Evolutionary conservation across 2,888 invertebrate genomes (phyloP), one percentile per base, ranked within the genome.

Genomic region (Eilema griseolum): DNA sequence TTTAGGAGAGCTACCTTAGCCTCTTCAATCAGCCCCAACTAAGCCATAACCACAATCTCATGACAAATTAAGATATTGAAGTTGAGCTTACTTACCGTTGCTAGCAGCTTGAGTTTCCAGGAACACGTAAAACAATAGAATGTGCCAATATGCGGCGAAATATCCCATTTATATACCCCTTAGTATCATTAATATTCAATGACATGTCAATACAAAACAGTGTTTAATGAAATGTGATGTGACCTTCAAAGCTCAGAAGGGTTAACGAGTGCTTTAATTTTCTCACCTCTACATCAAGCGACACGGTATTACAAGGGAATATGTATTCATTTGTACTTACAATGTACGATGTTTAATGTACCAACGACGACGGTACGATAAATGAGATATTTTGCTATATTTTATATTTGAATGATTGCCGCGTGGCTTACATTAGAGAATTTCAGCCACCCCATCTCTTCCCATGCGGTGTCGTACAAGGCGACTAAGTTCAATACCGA

Each of bases 141-240:
- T 89, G 85, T 86, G 83, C 67, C 65, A 74, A 66, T 74, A 74
- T 74, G 73, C 72, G 69, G 73, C 69, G 72, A 79, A 33, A 61
- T 46, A 63, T 71, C 79, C 80, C 83, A 62, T 88, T 92, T 86
- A 41, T 91, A 92, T 91, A 91, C 52, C 87, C 79, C 77, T 71
- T 69, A 70, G 76, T 68, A 67, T 78, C 74, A 89, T 92, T 83
- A 90, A 91, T 91, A 92, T 92, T 91, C 88, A 88, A 84, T 78
- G 83, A 83, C 76, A 81, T 86, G 88, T 88, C 89, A 87, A 75
- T 75, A 76, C 75, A 57, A 71, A 77, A 81, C 63, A 41, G 80
- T 83, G 84, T 70, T 81, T 84, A 88, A 82, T 84, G 83, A 79
- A 75, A 65, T 75, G 46, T 69, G 80, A 81, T 70, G 14, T 73